Conservation (phyloP, 2,113 vertebrate species). For the Perognathus longimembris region DNA sequence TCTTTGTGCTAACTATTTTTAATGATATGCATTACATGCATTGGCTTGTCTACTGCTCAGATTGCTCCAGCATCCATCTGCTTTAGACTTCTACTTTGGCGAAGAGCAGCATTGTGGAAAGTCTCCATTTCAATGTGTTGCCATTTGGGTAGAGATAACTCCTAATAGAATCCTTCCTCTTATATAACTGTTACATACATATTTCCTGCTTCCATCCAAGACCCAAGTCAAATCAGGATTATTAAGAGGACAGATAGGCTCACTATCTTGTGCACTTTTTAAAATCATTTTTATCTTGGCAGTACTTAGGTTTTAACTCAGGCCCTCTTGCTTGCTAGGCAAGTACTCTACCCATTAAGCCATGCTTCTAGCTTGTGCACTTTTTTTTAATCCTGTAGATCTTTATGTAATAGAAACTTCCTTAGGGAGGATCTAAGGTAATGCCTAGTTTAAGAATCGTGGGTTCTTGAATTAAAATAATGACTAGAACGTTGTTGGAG, state of each 20-base stretch:
- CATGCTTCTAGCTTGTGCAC: not conserved
- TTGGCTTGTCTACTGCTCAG: slow-evolving; percentile 78
- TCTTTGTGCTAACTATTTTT: slow-evolving; percentile 84
- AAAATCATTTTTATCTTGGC: too few species aligned
- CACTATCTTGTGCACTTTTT: not conserved
- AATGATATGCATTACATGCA: slow-evolving; percentile 82
- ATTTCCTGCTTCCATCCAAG: slow-evolving; percentile 45
- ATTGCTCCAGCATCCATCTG: slow-evolving; percentile 45
- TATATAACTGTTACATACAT: slow-evolving; percentile 14
- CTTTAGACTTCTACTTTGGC: slow-evolving; percentile 74
- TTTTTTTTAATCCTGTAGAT: not conserved
- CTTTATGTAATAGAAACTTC: slow-evolving; percentile 19
- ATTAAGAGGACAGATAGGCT: slow-evolving; percentile 10
- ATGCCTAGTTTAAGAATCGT: slow-evolving; percentile 17
- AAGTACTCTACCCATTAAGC: too few species aligned
- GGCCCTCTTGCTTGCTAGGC: too few species aligned
- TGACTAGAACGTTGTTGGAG: not conserved
- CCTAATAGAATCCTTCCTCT: slow-evolving; percentile 37
- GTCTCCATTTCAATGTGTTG: slow-evolving; percentile 72
- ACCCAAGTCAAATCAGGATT: slow-evolving; percentile 46
- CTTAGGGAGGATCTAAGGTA: slow-evolving; percentile 33
- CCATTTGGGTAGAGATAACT: slow-evolving; percentile 50
- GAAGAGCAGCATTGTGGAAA: slow-evolving; percentile 68
- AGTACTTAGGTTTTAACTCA: too few species aligned
- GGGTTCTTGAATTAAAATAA: slow-evolving; percentile 42